Evolutionary conservation across 2,888 invertebrate species (phyloP), one percentile per base, ranked within the genome.

Genomic region (Scaptomyza polygonia): DNA sequence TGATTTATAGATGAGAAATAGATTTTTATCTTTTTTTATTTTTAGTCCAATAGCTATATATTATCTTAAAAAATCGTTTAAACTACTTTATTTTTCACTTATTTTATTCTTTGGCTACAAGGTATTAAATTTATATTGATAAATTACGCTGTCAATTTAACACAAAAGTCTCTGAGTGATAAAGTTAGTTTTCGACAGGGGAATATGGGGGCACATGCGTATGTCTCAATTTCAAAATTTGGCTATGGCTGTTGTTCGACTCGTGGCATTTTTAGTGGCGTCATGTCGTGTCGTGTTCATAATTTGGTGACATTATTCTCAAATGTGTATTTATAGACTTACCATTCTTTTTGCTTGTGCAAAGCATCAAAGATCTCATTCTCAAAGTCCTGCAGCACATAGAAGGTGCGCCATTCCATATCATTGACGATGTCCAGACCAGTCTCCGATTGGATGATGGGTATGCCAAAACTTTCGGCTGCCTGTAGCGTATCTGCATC

Each of bases 361-460:
- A 96, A 93, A 69, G 92, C 92, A 71, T 94, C 93, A 89, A 93
- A 96, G 61, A 93, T 92, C 57, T 94, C 93, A 67, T 95, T 94
- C 79, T 95, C 94, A 89, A 96, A 96, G 77, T 94, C 93, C 48
- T 94, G 93, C 77, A 96, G 87, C 72, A 96, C 93, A 91, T 95
- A 96, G 84, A 95, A 93, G 49, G 95, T 95, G 82, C 94, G 94
- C 91, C 93, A 93, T 44, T 92, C 91, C 67, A 63, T 72, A 87
- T 94, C 94, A 67, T 93, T 92, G 67, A 93, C 84, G 89, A 93
- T 93, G 89, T 95, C 95, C 83, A 92, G 87, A 61, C 94, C 95
- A 80, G 93, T 93, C 88, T 93, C 93, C 73, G 95, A 95, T 75
- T 92, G 93, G 47, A 94, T 92, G 76, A 95, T 93, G 73, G 95